A percentile compares a stretch with the other conserved stretches of the same genome.
Conservation (phyloP, 1,140 invertebrate genomes). For the Lordiphosa stackelbergi region DNA sequence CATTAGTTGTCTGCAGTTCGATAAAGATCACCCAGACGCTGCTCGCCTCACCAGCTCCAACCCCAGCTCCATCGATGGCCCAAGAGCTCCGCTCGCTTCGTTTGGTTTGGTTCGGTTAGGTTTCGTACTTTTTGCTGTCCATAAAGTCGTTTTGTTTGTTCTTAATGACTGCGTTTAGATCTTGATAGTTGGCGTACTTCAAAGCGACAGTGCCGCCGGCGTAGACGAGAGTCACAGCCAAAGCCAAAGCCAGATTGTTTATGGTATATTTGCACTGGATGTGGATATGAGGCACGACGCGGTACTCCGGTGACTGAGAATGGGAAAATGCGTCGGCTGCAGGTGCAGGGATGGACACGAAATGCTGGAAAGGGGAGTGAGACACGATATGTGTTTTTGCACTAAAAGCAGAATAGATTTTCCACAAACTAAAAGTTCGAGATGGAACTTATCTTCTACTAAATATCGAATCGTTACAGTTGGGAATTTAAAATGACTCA, state of each 20-base stretch:
- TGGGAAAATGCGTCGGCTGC: slow-evolving; percentile 12
- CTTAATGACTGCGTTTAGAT: slow-evolving; percentile 76
- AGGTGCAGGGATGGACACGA: too few species aligned
- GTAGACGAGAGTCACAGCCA: slow-evolving; percentile 20
- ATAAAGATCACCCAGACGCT: slow-evolving; percentile 70
- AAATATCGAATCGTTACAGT: too few species aligned
- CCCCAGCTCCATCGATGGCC: slow-evolving; percentile 45
- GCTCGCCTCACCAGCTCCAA: slow-evolving; percentile 22
- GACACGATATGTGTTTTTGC: too few species aligned
- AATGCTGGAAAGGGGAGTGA: too few species aligned
- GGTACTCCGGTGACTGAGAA: slow-evolving; percentile 5
- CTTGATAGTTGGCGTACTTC: slow-evolving; percentile 72
- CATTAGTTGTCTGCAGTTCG: slow-evolving; percentile 75
- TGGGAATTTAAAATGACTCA: too few species aligned
- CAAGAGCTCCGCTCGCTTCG: slow-evolving; percentile 31
- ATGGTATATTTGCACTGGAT: slow-evolving; percentile 21
- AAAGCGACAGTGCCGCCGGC: slow-evolving; percentile 65
- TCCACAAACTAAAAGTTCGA: too few species aligned
- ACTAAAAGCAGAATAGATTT: too few species aligned
- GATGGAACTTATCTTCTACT: too few species aligned
- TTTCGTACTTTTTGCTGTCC: slow-evolving; percentile 62
- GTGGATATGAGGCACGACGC: slow-evolving; percentile 41
- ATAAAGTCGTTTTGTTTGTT: slow-evolving; percentile 76
- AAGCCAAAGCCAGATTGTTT: slow-evolving; percentile 50
- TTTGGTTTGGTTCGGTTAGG: slow-evolving; percentile 18